These are phyloP conservation scores for Vireo griseus DNA, from an alignment of 2,797 vertebrate species.

Conservation along the genomic window DNA sequence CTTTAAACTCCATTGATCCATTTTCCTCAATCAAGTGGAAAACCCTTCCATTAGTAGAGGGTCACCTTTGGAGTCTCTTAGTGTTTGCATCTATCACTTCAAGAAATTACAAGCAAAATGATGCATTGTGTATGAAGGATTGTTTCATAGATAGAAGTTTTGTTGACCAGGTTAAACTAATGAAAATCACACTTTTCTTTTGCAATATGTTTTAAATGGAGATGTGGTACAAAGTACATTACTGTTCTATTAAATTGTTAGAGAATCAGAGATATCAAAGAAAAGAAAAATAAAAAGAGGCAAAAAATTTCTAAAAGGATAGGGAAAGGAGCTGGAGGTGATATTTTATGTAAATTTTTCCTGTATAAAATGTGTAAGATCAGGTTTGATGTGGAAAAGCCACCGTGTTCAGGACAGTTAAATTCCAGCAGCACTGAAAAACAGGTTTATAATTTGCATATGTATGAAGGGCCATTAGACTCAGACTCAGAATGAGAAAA, in stretches of 20 bases:
- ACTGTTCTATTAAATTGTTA: not conserved
- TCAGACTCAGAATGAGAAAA: not conserved
- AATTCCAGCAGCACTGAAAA: not conserved
- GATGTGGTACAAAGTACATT: not conserved
- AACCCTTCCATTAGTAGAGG: not conserved
- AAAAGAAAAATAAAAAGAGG: not conserved
- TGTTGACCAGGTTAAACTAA: not conserved
- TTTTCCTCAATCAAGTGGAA: not conserved
- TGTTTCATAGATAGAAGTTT: not conserved
- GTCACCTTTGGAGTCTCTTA: not conserved
- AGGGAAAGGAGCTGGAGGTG: not conserved
- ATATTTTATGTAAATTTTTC: not conserved
- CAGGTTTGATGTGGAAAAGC: not conserved
- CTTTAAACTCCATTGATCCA: not conserved
- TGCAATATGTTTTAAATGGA: not conserved
- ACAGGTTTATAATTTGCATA: not conserved
- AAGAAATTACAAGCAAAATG: not conserved
- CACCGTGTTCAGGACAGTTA: not conserved
- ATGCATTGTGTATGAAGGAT: not conserved
- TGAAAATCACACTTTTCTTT: not conserved
- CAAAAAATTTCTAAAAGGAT: not conserved
- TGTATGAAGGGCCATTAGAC: not conserved
- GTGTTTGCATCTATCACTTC: not conserved
- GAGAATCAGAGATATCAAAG: not conserved
- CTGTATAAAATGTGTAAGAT: not conserved